phyloP scores from a whole-genome alignment of 1,140 invertebrate genomes.

The Battus philenor region DNA sequence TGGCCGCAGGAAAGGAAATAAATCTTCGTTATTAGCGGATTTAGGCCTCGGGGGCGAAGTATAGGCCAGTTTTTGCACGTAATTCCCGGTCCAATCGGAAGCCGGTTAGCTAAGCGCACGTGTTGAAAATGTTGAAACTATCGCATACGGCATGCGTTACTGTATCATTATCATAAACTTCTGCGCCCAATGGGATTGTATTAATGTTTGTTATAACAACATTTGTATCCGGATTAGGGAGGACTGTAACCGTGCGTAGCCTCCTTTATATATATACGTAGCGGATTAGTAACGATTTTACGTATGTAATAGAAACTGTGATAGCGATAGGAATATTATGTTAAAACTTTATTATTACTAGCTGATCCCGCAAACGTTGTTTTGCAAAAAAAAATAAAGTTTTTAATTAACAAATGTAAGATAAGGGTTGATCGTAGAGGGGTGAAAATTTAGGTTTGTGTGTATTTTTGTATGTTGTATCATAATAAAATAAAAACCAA shows the following conservation, averaged over 20 bases:
- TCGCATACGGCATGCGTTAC: slow-evolving; percentile 15
- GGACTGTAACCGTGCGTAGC: slow-evolving; percentile 3
- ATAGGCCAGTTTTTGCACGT: slow-evolving; percentile 22
- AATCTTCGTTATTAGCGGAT: slow-evolving; percentile 7
- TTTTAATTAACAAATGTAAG: too few species aligned
- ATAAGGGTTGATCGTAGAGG: too few species aligned
- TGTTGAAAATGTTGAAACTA: slow-evolving; percentile 27
- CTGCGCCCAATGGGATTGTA: slow-evolving; percentile 16
- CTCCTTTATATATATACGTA: slow-evolving; percentile 8
- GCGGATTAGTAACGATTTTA: slow-evolving; percentile 4
- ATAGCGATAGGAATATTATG: too few species aligned
- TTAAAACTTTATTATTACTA: too few species aligned
- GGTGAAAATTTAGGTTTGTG: too few species aligned
- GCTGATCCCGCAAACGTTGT: too few species aligned
- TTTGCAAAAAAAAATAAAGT: too few species aligned
- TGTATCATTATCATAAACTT: slow-evolving; percentile 13
- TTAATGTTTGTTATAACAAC: slow-evolving; percentile 19
- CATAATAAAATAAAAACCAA: too few species aligned
- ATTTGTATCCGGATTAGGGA: slow-evolving; percentile 5
- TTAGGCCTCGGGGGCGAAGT: neutral
- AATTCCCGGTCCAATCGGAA: slow-evolving; percentile 19
- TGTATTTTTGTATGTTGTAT: too few species aligned
- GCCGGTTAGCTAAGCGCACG: slow-evolving; percentile 21
- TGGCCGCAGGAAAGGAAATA: neutral
- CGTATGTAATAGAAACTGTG: neutral